These are phyloP conservation scores for Neofelis nebulosa DNA, from an alignment of 2,113 vertebrate genomes.

Conservation along the genomic window DNA sequence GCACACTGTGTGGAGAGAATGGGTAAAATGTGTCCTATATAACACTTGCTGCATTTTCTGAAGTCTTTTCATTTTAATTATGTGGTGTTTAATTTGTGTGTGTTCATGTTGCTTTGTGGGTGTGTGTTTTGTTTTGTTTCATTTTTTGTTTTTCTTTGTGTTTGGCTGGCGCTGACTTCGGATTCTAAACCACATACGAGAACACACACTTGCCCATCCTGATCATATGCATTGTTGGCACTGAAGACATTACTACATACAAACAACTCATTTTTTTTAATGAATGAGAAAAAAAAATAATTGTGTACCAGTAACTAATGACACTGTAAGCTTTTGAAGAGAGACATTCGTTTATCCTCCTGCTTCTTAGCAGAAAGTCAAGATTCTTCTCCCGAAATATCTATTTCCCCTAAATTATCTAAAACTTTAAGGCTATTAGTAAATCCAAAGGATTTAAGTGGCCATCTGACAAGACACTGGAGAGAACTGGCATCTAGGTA, in stretches of 20 bases:
- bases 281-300: background rate
- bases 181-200: background rate
- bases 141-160: background rate
- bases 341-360: background rate
- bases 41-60: background rate
- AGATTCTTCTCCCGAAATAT: background rate
- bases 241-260: too few relatives aligned
- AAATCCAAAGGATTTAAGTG: background rate
- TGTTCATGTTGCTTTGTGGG: background rate
- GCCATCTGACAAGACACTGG: background rate
- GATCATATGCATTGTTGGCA: background rate
- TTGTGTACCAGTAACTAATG: background rate
- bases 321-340: background rate
- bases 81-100: background rate
- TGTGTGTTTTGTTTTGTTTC: background rate
- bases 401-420: background rate
- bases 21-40: background rate
- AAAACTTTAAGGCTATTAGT: background rate
- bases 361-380: background rate
- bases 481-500: rapidly evolving
- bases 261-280: background rate
- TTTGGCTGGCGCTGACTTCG: background rate
- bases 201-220: background rate
- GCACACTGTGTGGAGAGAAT: background rate
- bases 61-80: background rate